phyloP scores from a whole-genome alignment of 2,113 vertebrate genomes.

The Aldabrachelys gigantea region DNA sequence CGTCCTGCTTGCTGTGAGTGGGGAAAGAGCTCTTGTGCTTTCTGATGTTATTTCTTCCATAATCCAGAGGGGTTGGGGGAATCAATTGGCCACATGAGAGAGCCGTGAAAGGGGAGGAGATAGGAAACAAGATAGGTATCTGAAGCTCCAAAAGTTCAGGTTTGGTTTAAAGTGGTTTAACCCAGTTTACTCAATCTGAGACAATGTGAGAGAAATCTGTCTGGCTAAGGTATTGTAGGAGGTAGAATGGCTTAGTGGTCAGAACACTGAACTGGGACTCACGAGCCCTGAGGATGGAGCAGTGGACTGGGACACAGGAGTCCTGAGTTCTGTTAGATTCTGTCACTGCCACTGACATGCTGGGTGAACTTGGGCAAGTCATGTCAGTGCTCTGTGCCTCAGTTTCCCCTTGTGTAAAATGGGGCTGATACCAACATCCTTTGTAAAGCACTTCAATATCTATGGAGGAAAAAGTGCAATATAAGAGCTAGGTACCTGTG shows the following conservation, averaged over 20 bases:
- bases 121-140: background rate
- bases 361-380: background rate
- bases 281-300: background rate
- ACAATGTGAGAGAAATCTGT: background rate
- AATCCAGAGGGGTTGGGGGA: background rate
- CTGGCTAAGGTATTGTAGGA: background rate
- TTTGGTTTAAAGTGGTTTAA: background rate
- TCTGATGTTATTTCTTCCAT: background rate
- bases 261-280: background rate
- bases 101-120: background rate
- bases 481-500: background rate
- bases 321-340: background rate
- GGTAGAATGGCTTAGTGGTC: background rate
- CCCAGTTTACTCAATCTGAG: background rate
- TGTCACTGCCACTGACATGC: background rate
- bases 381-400: fast-evolving
- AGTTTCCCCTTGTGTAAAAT: background rate
- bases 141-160: background rate
- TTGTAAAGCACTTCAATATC: background rate
- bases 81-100: background rate
- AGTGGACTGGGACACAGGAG: background rate
- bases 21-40: background rate
- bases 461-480: background rate
- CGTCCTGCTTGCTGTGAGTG: background rate
- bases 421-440: background rate